Evolutionary conservation across 2,888 invertebrate genomes (phyloP).

Genomic region (Drosophila tripunctata): DNA sequence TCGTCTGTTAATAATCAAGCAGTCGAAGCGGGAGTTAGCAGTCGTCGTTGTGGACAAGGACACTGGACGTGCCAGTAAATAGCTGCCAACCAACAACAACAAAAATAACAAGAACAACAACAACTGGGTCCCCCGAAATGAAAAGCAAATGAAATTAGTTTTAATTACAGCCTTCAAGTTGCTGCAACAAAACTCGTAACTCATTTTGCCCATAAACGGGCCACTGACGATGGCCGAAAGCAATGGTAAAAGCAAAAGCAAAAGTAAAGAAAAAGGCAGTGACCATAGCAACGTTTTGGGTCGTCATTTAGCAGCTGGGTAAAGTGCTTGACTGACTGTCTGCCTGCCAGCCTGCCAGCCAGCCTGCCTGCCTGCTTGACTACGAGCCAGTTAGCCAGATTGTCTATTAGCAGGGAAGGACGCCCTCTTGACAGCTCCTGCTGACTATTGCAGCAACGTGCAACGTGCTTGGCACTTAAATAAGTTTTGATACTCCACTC

Average conservation of each 20-base stretch:
- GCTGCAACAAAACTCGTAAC: constrained; percentile 75
- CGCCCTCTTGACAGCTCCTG: constrained; percentile 33
- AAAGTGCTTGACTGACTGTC: constrained; percentile 72
- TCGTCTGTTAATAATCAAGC: constrained; percentile 66
- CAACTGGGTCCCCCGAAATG: constrained; percentile 43
- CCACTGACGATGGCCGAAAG: constrained; percentile 13
- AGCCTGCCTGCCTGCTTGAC: constrained; percentile 66
- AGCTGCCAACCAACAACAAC: constrained; percentile 22
- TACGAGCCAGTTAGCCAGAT: constrained; percentile 71
- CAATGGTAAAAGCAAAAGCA: not conserved
- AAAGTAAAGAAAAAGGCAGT: constrained; percentile 3
- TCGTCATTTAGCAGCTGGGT: constrained; percentile 39
- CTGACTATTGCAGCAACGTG: constrained; percentile 59
- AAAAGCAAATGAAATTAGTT: constrained; percentile 78
- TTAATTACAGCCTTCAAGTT: constrained; percentile 76
- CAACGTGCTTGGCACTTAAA: constrained; percentile 80
- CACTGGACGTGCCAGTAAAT: constrained; percentile 24
- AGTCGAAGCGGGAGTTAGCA: not conserved
- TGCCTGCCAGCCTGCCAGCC: constrained; percentile 38
- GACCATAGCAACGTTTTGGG: constrained; percentile 57
- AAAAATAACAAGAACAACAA: too few species aligned
- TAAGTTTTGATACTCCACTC: constrained; percentile 68
- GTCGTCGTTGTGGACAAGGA: not conserved
- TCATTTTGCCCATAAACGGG: constrained; percentile 72
- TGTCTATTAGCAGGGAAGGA: constrained; percentile 70